Evolutionary conservation across 2,113 vertebrate genomes (phyloP).

Genomic region (Vimba vimba): DNA sequence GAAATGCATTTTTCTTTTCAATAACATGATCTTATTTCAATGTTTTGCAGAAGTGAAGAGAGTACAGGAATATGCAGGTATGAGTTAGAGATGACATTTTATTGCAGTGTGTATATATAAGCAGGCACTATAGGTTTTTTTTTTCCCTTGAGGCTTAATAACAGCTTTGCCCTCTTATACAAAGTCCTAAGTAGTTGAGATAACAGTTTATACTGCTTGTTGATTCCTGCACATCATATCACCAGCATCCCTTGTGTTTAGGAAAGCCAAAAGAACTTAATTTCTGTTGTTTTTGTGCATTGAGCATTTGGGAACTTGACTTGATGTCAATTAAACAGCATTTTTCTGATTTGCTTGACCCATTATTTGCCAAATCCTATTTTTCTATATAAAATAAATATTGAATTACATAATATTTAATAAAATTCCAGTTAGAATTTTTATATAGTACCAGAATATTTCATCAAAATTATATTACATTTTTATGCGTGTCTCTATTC

Average conservation of each 20-base stretch:
- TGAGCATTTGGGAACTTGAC: neutral
- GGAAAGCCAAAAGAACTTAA: neutral
- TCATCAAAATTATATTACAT: too few species aligned
- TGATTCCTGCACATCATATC: neutral
- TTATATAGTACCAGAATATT: too few species aligned
- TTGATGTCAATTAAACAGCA: neutral
- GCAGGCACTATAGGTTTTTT: neutral
- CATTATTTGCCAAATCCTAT: too few species aligned
- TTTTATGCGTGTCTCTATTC: too few species aligned
- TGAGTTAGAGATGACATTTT: conserved; percentile 19
- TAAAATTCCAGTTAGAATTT: too few species aligned
- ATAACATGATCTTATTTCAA: conserved; percentile 22
- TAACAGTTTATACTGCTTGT: conserved; percentile 9
- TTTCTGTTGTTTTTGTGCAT: neutral
- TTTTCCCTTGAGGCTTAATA: neutral
- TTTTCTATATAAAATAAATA: too few species aligned
- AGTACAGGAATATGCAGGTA: conserved; percentile 73
- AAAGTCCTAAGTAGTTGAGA: neutral
- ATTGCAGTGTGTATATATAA: neutral
- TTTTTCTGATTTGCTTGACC: neutral
- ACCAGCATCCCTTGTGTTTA: neutral
- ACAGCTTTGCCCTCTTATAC: neutral
- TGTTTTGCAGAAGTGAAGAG: conserved; percentile 63
- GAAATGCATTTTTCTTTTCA: conserved; percentile 19
- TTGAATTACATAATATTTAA: too few species aligned